phyloP scores from a whole-genome alignment of 37 sponge, comb jelly and placozoan genomes.

The Agelas oroides region DNA sequence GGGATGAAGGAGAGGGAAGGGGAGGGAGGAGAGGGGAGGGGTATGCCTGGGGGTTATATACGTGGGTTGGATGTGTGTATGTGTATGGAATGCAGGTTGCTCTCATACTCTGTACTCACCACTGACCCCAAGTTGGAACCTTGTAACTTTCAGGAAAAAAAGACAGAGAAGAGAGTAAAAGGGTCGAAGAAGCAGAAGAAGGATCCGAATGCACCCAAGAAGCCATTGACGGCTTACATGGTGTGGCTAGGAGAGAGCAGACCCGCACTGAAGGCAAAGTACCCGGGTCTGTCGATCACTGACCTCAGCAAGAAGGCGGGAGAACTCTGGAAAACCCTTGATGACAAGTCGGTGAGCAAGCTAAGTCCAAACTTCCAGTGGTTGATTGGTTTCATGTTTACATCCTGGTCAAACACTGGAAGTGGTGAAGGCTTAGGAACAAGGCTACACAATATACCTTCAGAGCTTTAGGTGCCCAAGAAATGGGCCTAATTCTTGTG shows the following conservation, averaged over 20 bases:
- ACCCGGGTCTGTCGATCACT: conserved; percentile 66
- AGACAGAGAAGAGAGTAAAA: too few relatives aligned
- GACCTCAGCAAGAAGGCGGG: conserved; percentile 93
- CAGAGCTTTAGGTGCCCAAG: too few relatives aligned
- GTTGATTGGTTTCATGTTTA: not conserved
- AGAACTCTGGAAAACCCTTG: conserved; percentile 82
- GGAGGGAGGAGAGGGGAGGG: too few relatives aligned
- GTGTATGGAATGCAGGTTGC: not conserved
- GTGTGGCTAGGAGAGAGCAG: conserved; percentile 89
- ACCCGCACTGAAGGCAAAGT: conserved; percentile 64
- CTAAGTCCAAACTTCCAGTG: not conserved
- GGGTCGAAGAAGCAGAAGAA: conserved; percentile 48
- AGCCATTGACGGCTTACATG: conserved; percentile 90
- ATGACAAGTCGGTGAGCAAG: conserved; percentile 69
- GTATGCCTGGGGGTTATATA: too few relatives aligned
- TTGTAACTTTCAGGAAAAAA: too few relatives aligned
- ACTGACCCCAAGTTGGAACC: too few relatives aligned
- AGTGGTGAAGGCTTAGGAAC: too few relatives aligned
- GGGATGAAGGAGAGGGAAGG: too few relatives aligned
- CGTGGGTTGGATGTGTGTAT: conserved; percentile 13
- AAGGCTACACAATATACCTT: too few relatives aligned
- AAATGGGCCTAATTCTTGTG: too few relatives aligned
- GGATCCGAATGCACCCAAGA: conserved; percentile 94
- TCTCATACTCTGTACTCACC: not conserved
- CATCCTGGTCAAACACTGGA: not conserved